Evolutionary conservation across 2,797 vertebrate genomes (phyloP).

Genomic region (Gambusia yucatana): DNA sequence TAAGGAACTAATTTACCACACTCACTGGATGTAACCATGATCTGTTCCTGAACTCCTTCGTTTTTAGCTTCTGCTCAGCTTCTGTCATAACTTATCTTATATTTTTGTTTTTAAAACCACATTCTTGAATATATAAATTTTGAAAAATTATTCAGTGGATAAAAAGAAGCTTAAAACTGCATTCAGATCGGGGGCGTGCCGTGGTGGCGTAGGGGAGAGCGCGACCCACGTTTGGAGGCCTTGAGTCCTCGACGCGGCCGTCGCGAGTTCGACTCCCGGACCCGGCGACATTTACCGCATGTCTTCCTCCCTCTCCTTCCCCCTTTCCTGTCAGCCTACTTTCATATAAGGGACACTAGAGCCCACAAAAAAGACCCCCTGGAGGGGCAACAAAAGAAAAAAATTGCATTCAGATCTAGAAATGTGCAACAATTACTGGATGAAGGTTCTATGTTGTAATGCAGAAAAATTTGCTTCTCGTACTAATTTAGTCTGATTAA

Average conservation of each 20-base stretch:
- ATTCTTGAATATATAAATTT: not conserved
- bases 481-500: not conserved
- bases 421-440: not conserved
- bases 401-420: not conserved
- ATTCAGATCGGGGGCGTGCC: not conserved
- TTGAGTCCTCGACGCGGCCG: no score
- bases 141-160: not conserved
- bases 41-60: constrained; percentile 45
- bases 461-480: no score
- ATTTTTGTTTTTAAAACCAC: not conserved
- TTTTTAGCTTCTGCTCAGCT: constrained; percentile 40
- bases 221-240: no score
- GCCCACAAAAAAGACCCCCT: no score
- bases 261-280: no score
- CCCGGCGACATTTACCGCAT: no score
- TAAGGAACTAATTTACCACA: constrained; percentile 77
- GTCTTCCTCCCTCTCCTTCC: no score
- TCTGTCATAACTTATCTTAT: constrained; percentile 14
- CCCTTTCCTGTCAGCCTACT: no score
- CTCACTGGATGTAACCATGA: constrained; percentile 61
- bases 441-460: no score
- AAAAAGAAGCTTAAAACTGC: not conserved
- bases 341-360: no score
- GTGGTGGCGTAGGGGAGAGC: no score
- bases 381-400: no score